Conservation (phyloP, 2,113 vertebrate species). For the Nyctereutes procyonoides region DNA sequence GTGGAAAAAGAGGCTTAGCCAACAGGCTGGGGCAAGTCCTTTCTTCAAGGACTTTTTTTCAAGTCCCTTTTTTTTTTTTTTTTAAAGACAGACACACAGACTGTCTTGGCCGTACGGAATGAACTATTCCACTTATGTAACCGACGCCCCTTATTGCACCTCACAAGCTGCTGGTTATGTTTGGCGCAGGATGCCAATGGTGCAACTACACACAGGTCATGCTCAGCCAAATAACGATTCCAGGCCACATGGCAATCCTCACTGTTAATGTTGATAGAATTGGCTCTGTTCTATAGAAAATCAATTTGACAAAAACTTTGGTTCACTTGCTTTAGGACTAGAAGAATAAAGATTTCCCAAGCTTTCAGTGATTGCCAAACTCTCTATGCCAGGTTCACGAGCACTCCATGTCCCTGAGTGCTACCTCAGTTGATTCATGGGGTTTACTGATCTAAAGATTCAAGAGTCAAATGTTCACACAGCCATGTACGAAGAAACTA, state of each 20-base stretch:
- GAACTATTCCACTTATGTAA: background rate
- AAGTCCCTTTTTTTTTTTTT: background rate
- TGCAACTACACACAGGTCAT: background rate
- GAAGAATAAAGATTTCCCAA: slow-evolving; percentile 14
- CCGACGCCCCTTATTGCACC: background rate
- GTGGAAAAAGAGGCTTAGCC: background rate
- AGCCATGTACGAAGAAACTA: background rate
- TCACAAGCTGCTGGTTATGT: background rate
- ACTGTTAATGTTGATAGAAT: background rate
- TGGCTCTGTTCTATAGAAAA: slow-evolving; percentile 11
- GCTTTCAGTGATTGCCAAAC: background rate
- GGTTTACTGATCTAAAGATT: background rate
- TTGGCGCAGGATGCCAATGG: background rate
- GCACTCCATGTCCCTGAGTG: background rate
- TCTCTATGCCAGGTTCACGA: background rate
- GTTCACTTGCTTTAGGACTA: background rate
- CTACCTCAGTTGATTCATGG: background rate
- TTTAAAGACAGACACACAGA: background rate
- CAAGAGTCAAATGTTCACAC: background rate
- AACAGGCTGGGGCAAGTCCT: background rate
- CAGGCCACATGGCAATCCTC: background rate
- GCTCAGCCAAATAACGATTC: background rate
- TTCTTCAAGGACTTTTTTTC: too few relatives aligned
- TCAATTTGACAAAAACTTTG: background rate
- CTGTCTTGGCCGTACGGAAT: background rate